These are phyloP conservation scores for Trichomycterus rosablanca DNA, from an alignment of 2,113 vertebrate species.

Conservation along the genomic window DNA sequence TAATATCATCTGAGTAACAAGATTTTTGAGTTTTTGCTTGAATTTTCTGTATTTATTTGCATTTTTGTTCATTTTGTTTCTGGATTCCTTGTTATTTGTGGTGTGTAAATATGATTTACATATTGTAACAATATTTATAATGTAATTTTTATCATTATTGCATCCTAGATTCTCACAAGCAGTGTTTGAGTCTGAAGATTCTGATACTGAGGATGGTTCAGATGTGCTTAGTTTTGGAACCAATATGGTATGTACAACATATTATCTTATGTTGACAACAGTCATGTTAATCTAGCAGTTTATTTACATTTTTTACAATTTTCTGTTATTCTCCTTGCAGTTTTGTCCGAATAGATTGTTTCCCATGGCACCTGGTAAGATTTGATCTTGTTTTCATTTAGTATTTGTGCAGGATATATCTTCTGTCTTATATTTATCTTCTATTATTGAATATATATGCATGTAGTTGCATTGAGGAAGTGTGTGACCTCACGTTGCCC, in stretches of 20 bases:
- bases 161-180: constrained; percentile 12
- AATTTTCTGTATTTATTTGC: too few species aligned
- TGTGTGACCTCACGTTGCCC: too few species aligned
- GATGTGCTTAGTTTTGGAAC: constrained; percentile 29
- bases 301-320: not conserved
- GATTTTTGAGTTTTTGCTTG: too few species aligned
- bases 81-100: too few species aligned
- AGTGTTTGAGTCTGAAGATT: constrained; percentile 68
- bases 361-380: constrained; percentile 35
- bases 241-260: constrained; percentile 14
- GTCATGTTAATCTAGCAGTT: not conserved
- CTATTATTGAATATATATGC: too few species aligned
- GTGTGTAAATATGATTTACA: too few species aligned
- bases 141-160: not conserved
- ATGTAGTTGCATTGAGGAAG: too few species aligned
- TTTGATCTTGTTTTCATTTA: not conserved
- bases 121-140: too few species aligned
- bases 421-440: too few species aligned
- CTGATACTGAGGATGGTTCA: constrained; percentile 53
- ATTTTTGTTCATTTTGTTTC: too few species aligned
- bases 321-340: not conserved
- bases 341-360: constrained; percentile 15
- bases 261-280: not conserved
- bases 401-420: not conserved
- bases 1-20: too few species aligned